phyloP scores from a whole-genome alignment of 2,113 vertebrate genomes.

The Catharus bicknelli region DNA sequence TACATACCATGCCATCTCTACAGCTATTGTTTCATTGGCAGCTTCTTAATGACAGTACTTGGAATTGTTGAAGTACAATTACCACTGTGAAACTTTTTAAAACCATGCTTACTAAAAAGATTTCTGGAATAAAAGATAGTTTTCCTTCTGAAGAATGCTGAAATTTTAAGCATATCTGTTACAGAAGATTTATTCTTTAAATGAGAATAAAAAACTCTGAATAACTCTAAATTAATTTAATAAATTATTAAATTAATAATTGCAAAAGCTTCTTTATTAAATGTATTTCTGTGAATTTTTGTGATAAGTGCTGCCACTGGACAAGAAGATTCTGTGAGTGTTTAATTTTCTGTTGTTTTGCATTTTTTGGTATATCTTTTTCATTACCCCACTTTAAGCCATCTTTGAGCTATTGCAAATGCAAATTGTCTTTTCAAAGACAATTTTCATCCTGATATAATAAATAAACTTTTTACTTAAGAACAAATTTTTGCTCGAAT shows the following conservation, averaged over 20 bases:
- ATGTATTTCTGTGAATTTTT: background rate
- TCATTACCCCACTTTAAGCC: background rate
- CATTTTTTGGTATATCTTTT: background rate
- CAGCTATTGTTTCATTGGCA: background rate
- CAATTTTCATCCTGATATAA: background rate
- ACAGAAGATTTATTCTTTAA: background rate
- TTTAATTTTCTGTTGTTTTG: background rate
- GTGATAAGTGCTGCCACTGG: background rate
- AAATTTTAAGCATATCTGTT: background rate
- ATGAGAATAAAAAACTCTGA: background rate
- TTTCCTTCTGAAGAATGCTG: background rate
- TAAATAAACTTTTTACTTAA: background rate
- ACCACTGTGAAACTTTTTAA: background rate
- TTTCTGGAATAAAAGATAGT: background rate
- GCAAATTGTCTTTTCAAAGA: background rate
- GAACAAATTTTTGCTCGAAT: background rate
- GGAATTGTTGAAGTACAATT: background rate
- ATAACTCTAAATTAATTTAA: background rate
- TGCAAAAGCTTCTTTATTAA: background rate
- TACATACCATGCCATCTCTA: background rate
- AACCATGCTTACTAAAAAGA: background rate
- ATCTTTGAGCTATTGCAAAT: background rate
- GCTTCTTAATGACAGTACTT: background rate
- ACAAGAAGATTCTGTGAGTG: background rate
- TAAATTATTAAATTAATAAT: background rate